Base-by-base conservation (phyloP, 2,888 invertebrate genomes). In the Blera fallax region DNA sequence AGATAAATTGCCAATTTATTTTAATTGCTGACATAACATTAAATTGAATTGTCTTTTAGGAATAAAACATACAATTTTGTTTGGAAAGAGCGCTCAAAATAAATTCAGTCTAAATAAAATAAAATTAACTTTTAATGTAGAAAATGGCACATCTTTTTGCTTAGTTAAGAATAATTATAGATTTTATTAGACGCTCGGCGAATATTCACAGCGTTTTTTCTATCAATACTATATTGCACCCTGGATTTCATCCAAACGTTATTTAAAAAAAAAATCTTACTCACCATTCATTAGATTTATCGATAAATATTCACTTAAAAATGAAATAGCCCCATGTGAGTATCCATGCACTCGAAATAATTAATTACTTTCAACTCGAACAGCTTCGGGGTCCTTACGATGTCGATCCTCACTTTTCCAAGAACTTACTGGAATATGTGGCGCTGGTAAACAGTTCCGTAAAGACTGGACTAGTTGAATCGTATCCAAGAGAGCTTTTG, bases 381-480 rank as follows among this genome's bases (percentile, higher is more conserved):
- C 72, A 56, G 58, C 70, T 65, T 85, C 85, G 3, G 85, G 77
- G 8, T 93, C 93, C 89, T 93, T 93, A 89, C 94, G 94, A 91
- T 94, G 94, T 88, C 94, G 94, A 90, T 96, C 96, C 91, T 97
- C 97, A 90, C 96, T 97, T 92, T 97, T 97, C 97, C 97, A 97
- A 80, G 97, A 97, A 87, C 96, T 96, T 72, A 97, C 96, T 89
- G 96, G 96, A 90, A 97, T 97, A 91, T 97, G 97, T 5, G 97
- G 97, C 29, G 97, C 97, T 78, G 97, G 97, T 90, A 97, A 92
- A 90, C 96, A 97, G 91, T 96, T 97, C 69, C 97, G 94, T 88
- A 97, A 93, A 8, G 96, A 96, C 91, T 97, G 97, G 77, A 97
- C 96, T 90, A 97, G 93, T 91, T 97, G 97, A 90, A 97, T 96